These are phyloP conservation scores for Saguinus midas DNA, from an alignment of 2,113 vertebrate species.

Conservation along the genomic window DNA sequence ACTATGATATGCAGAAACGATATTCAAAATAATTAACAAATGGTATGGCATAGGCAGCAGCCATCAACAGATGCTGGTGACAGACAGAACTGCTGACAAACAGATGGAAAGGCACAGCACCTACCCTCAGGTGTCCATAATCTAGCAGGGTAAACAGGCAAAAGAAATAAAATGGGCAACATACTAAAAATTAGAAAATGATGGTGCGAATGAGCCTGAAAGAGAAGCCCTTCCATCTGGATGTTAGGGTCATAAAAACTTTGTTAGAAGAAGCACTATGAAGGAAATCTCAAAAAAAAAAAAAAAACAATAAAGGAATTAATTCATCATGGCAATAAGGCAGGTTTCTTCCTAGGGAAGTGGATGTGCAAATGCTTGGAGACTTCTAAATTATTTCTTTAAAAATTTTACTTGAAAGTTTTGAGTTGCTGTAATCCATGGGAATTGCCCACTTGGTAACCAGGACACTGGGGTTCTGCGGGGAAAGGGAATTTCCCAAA, in stretches of 20 bases:
- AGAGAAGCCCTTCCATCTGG: neutral
- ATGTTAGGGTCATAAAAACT: neutral
- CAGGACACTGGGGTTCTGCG: neutral
- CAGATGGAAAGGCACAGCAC: neutral
- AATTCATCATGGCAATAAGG: neutral
- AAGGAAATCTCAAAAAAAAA: constrained; percentile 26
- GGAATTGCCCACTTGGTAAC: neutral
- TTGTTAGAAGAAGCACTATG: neutral
- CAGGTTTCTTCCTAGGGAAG: neutral
- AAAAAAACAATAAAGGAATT: neutral
- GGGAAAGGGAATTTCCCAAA: neutral
- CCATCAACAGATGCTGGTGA: neutral
- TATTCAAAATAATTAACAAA: constrained; percentile 25
- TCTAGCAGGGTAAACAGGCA: neutral
- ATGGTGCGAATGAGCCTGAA: neutral
- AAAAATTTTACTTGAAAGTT: neutral
- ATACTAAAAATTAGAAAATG: neutral
- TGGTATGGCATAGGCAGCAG: neutral
- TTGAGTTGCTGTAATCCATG: neutral
- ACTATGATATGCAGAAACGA: neutral
- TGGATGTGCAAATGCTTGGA: neutral
- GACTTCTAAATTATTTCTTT: constrained; percentile 1
- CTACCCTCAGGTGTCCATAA: neutral
- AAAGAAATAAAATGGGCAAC: neutral
- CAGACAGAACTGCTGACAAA: neutral